phyloP scores from a whole-genome alignment of 1,140 invertebrate species.

The Scaptodrosophila lebanonensis region DNA sequence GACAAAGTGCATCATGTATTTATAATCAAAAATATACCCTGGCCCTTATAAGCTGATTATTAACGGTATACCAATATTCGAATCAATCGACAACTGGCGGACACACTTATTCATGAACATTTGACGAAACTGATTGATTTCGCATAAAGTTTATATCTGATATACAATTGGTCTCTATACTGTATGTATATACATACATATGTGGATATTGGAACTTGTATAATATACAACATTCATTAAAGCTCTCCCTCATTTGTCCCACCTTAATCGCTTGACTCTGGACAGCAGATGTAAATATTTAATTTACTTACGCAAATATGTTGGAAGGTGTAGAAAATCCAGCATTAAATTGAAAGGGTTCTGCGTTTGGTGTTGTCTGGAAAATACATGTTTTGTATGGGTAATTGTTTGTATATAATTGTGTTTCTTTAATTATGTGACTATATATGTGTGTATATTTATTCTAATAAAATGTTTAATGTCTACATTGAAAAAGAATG shows the following conservation, averaged over 20 bases:
- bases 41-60: too few species aligned
- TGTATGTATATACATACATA: not conserved
- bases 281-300: not conserved
- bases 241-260: constrained; percentile 13
- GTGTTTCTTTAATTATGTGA: constrained; percentile 7
- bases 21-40: too few species aligned
- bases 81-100: too few species aligned
- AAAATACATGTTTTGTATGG: constrained; percentile 40
- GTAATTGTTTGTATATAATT: constrained; percentile 12
- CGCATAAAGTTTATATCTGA: too few species aligned
- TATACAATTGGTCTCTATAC: not conserved
- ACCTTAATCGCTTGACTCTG: not conserved
- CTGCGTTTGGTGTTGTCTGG: constrained; percentile 54
- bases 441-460: not conserved
- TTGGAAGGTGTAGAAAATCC: constrained; percentile 51
- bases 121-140: too few species aligned
- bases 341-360: constrained; percentile 63
- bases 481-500: not conserved
- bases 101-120: too few species aligned
- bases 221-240: not conserved
- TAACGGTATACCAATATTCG: too few species aligned
- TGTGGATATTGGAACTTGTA: not conserved
- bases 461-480: too few species aligned
- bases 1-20: too few species aligned
- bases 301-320: constrained; percentile 67